phyloP scores from a whole-genome alignment of 2,888 invertebrate species.

The Hydrotaea diabolus region DNA sequence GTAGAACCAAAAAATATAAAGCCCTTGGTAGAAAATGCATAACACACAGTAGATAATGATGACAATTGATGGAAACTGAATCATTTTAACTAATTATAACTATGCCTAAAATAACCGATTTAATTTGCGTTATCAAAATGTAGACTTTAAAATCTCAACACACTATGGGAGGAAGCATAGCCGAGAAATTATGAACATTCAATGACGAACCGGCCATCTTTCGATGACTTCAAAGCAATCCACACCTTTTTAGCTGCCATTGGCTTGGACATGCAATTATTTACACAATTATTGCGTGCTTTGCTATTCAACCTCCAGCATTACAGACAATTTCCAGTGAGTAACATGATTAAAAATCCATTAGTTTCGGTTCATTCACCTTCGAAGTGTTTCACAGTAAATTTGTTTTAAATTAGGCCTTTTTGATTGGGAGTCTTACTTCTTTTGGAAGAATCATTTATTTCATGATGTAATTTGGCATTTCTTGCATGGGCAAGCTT shows the following conservation, averaged over 20 bases:
- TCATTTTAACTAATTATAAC: background rate
- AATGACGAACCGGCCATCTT: background rate
- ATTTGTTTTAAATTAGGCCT: constrained; percentile 42
- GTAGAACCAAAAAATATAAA: too few relatives aligned
- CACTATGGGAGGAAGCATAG: too few relatives aligned
- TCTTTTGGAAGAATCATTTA: background rate
- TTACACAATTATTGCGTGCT: constrained; percentile 15
- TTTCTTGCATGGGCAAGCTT: background rate
- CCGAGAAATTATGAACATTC: background rate
- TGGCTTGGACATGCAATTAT: background rate
- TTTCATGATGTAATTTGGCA: background rate
- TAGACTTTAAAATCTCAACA: background rate
- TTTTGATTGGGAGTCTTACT: background rate
- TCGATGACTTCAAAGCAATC: background rate
- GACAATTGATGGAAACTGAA: background rate
- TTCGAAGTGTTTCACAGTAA: background rate
- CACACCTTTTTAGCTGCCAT: background rate
- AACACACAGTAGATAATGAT: too few relatives aligned
- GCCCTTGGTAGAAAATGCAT: too few relatives aligned
- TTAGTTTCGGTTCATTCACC: constrained; percentile 29
- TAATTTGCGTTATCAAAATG: background rate
- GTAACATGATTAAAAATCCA: constrained; percentile 35
- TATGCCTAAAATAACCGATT: background rate
- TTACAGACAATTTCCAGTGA: background rate
- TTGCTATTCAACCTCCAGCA: background rate